A percentile compares a stretch with the other conserved stretches of the same genome.
Conservation (phyloP, 2,113 vertebrate genomes). For the Salvelinus fontinalis region DNA sequence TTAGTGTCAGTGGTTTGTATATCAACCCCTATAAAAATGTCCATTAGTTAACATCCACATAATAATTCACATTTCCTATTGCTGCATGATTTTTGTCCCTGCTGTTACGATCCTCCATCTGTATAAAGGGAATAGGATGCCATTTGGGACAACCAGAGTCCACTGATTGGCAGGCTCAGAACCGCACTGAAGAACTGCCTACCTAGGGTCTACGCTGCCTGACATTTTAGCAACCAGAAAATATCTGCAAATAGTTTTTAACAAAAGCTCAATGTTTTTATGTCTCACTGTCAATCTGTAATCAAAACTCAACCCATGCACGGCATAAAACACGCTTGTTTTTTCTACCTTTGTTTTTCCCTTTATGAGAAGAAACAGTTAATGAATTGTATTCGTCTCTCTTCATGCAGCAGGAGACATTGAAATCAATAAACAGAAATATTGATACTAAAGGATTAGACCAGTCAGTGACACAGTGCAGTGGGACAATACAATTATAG, state of each 20-base stretch:
- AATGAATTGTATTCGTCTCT: slow-evolving; percentile 1
- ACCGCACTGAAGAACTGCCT: slow-evolving; percentile 22
- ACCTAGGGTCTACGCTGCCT: not conserved
- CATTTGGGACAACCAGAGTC: not conserved
- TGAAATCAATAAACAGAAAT: slow-evolving; percentile 42
- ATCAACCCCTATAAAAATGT: too few species aligned
- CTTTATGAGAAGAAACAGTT: slow-evolving; percentile 19
- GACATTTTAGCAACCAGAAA: not conserved
- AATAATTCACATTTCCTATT: too few species aligned
- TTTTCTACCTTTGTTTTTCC: too few species aligned
- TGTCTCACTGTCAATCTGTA: slow-evolving; percentile 27
- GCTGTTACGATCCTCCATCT: too few species aligned
- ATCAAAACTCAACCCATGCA: slow-evolving; percentile 29
- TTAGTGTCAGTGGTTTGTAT: too few species aligned
- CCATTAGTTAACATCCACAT: too few species aligned
- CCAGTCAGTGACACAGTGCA: not conserved
- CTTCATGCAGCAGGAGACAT: too few species aligned
- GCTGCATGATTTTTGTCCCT: too few species aligned
- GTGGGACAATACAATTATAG: not conserved
- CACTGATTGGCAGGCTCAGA: not conserved
- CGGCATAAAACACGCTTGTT: not conserved
- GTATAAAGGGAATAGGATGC: too few species aligned
- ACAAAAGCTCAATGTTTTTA: slow-evolving; percentile 24
- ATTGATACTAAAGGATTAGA: slow-evolving; percentile 35
- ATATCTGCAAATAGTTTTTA: slow-evolving; percentile 37